These are phyloP conservation scores for Varanus komodoensis DNA, from an alignment of 2,113 vertebrate species.

Conservation along the genomic window DNA sequence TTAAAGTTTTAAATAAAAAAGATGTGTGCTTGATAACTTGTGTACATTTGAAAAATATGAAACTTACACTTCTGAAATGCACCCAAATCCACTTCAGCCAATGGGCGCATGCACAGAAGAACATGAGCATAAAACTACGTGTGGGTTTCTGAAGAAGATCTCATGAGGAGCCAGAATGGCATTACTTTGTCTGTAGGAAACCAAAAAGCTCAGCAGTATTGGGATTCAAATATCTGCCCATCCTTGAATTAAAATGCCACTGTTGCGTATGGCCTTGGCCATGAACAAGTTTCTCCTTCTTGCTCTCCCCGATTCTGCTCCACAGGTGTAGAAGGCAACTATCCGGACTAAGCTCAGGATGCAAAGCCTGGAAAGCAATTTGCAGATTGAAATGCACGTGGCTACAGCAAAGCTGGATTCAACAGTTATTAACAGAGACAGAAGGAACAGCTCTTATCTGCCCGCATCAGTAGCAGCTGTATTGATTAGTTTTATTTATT, in stretches of 20 bases:
- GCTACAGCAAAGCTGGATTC: background rate
- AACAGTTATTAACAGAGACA: background rate
- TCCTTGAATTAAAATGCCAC: background rate
- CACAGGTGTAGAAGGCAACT: background rate
- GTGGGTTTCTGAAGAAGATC: too few relatives aligned
- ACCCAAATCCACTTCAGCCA: too few relatives aligned
- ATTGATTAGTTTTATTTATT: constrained; percentile 67
- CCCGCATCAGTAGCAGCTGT: constrained; percentile 47
- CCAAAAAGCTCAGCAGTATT: too few relatives aligned
- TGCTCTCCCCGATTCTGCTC: background rate
- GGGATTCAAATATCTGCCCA: too few relatives aligned
- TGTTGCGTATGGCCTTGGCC: background rate
- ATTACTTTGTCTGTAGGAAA: too few relatives aligned
- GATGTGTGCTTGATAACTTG: too few relatives aligned
- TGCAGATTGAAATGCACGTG: background rate
- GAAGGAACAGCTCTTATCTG: constrained; percentile 25
- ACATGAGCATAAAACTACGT: too few relatives aligned
- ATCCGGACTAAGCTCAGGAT: background rate
- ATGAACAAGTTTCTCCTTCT: background rate
- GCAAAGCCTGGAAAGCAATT: background rate
- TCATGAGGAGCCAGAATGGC: too few relatives aligned
- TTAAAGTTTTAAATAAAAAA: too few relatives aligned
- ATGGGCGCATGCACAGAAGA: too few relatives aligned
- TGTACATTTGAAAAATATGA: too few relatives aligned
- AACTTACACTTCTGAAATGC: too few relatives aligned